Conservation (phyloP, 2,113 vertebrate species). For the Petaurus breviceps region DNA sequence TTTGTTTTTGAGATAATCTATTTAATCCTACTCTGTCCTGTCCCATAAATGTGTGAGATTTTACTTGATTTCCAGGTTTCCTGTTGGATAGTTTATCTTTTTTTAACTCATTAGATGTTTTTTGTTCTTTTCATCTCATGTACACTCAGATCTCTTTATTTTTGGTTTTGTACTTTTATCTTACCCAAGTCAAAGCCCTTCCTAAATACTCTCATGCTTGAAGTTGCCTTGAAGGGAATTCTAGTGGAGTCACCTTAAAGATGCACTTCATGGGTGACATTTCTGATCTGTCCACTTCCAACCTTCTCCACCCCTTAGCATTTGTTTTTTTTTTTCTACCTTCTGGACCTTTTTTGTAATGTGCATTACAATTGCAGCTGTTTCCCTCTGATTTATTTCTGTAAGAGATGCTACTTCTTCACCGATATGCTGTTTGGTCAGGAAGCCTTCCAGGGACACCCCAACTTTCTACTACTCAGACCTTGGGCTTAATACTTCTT, state of each 20-base stretch:
- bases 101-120: background rate
- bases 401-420: background rate
- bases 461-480: constrained; percentile 35
- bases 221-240: too few species aligned
- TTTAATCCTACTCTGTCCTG: background rate
- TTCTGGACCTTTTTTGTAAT: background rate
- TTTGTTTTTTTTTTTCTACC: background rate
- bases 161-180: background rate
- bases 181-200: background rate
- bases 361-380: background rate
- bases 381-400: constrained; percentile 7
- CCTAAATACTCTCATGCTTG: too few species aligned
- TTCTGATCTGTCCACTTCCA: background rate
- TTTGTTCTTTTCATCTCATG: background rate
- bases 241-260: background rate
- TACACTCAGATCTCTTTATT: background rate
- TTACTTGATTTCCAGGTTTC: background rate
- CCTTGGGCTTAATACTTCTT: constrained; percentile 16
- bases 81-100: background rate
- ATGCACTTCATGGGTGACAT: background rate
- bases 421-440: constrained; percentile 7
- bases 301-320: background rate
- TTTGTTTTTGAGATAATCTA: background rate
- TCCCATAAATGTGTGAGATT: background rate
- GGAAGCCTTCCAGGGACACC: background rate